Evolutionary conservation across 2,888 invertebrate genomes (phyloP), one percentile per base, ranked within the genome.

Genomic region (Coelogynopora nodosa): DNA sequence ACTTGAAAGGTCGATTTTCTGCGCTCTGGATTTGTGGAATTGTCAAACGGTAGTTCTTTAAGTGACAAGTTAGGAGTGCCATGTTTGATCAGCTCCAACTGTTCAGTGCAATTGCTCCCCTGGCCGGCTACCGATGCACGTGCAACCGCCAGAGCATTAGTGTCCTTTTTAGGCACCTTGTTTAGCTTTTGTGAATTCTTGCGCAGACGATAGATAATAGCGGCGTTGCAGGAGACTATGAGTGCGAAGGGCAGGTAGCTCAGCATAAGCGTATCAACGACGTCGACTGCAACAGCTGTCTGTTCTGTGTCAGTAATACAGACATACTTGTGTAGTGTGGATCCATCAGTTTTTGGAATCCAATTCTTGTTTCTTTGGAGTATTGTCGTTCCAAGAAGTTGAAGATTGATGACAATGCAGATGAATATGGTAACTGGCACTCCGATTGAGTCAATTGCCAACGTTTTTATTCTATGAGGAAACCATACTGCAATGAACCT

Each of bases 341-440:
- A 31, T 26, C 29, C 67, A 1, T 27, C 31, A 1, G 84, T 31
- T 26, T 84, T 84, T 27, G 28, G 28, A 5, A 5, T 5, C 26
- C 26, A 81, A 5, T 0, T 80, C 0, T 84, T 0, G 31, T 84
- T 29, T 85, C 2, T 18, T 26, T 10, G 0, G 27, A 85, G 85
- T 23, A 85, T 28, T 23, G 85, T 85, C 28, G 49, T 82, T 49
- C 28, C 49, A 26, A 85, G 49, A 0, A 85, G 67, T n/a, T 85
- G 85, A 0, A 85, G 29, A 85, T 85, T 85, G 5, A 85, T 84
- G 1, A 85, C 26, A 2, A 84, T 84, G 2, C 49, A 84, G 5
- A 84, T 74, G 49, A 31, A 31, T 2, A 84, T 28, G 1, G 49
- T 84, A 84, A 31, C 31, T 0, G 49, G 84, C 0, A 30, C 84